phyloP scores from a whole-genome alignment of 2,888 invertebrate species.

The Liodrosophila aerea region DNA sequence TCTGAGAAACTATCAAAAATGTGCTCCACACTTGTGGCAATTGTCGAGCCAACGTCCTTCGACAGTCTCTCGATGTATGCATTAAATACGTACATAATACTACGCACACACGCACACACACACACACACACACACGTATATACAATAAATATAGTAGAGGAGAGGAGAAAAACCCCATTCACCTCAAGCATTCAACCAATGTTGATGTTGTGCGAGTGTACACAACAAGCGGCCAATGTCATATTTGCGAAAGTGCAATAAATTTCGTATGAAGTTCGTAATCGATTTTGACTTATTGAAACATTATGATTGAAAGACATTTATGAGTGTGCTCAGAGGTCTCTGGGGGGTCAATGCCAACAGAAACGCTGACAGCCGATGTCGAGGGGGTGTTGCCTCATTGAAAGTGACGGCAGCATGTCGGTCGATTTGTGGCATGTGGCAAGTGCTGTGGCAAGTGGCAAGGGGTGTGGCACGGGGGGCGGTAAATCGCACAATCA shows the following conservation, averaged over 20 bases:
- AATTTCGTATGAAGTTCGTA: constrained; percentile 81
- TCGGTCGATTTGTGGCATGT: neutral
- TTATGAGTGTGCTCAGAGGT: constrained; percentile 77
- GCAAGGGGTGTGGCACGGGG: too few relatives aligned
- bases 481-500: constrained; percentile 70
- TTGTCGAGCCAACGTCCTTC: constrained; percentile 5
- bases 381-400: neutral
- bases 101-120: neutral
- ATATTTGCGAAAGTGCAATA: constrained; percentile 80
- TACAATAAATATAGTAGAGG: too few relatives aligned
- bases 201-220: constrained; percentile 3
- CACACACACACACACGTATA: neutral
- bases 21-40: constrained; percentile 50
- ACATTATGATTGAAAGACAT: constrained; percentile 82
- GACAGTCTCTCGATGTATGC: neutral
- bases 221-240: constrained; percentile 64
- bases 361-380: constrained; percentile 67
- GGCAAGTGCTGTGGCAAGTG: neutral
- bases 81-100: neutral
- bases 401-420: neutral
- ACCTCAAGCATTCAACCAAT: constrained; percentile 9
- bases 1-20: constrained; percentile 19
- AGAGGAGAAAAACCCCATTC: constrained; percentile 1
- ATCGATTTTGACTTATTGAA: constrained; percentile 82
- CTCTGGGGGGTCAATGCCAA: constrained; percentile 78